A percentile compares a stretch with the other conserved stretches of the same genome.
Conservation (phyloP, 2,797 vertebrate species). For the Danio albolineatus region DNA sequence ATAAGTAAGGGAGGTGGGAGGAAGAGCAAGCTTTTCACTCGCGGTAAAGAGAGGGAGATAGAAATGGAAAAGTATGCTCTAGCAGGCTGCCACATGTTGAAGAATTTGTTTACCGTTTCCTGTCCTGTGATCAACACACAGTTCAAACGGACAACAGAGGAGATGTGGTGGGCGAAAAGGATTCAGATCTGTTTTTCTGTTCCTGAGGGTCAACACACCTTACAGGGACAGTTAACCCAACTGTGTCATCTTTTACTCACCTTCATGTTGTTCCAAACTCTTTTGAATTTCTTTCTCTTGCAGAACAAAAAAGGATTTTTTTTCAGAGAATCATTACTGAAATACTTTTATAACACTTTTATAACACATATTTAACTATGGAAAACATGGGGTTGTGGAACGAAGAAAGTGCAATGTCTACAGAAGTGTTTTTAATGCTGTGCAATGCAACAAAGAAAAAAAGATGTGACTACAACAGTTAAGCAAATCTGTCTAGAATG, state of each 20-base stretch:
- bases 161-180: neutral
- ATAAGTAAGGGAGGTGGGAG: constrained; percentile 21
- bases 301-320: neutral
- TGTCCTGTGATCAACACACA: constrained; percentile 68
- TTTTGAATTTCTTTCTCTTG: neutral
- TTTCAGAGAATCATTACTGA: neutral
- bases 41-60: constrained; percentile 29
- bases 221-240: neutral
- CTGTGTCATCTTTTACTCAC: neutral
- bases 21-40: constrained; percentile 10
- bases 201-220: neutral
- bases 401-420: neutral
- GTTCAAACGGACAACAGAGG: constrained; percentile 63
- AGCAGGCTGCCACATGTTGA: constrained; percentile 71
- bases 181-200: constrained; percentile 10
- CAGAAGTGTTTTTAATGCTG: neutral
- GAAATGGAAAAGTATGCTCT: constrained; percentile 63
- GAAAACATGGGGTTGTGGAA: neutral
- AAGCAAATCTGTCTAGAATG: neutral
- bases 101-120: constrained; percentile 75
- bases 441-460: neutral
- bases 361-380: neutral
- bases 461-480: neutral
- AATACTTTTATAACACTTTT: neutral
- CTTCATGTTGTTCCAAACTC: neutral